Conservation (phyloP, 2,113 vertebrate species). For the Nerophis ophidion region DNA sequence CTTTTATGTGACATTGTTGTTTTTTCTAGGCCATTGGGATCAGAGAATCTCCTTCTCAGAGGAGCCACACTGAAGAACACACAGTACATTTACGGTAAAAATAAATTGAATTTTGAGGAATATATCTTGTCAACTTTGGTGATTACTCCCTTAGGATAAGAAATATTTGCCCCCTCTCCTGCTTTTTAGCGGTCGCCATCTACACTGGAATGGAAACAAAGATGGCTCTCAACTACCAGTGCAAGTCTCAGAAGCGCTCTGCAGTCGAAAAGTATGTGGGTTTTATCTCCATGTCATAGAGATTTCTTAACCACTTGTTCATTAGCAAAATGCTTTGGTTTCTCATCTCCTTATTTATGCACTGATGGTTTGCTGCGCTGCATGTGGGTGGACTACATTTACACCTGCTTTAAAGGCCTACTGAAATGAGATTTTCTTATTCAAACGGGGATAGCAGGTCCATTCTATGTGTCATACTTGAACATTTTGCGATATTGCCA, state of each 20-base stretch:
- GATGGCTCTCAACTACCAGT: conserved; percentile 97
- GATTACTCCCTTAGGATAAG: neutral
- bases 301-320: neutral
- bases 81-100: conserved; percentile 86
- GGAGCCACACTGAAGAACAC: conserved; percentile 97
- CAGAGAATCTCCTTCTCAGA: conserved; percentile 92
- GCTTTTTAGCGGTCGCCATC: conserved; percentile 82
- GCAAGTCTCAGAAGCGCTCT: conserved; percentile 97
- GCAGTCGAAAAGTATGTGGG: conserved; percentile 92
- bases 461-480: no score
- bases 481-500: no score
- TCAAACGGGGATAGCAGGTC: no score
- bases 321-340: neutral
- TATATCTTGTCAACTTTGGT: neutral
- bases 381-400: conserved; percentile 40
- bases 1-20: neutral
- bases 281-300: neutral
- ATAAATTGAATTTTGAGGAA: neutral
- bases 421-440: no score
- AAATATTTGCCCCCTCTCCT: neutral
- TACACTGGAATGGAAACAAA: conserved; percentile 99
- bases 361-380: neutral
- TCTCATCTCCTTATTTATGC: neutral
- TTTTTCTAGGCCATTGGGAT: conserved; percentile 81
- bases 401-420: conserved; percentile 26